Evolutionary conservation across 2,888 invertebrate genomes (phyloP), one percentile per base, ranked within the genome.

Genomic region (Eristalis tenax): DNA sequence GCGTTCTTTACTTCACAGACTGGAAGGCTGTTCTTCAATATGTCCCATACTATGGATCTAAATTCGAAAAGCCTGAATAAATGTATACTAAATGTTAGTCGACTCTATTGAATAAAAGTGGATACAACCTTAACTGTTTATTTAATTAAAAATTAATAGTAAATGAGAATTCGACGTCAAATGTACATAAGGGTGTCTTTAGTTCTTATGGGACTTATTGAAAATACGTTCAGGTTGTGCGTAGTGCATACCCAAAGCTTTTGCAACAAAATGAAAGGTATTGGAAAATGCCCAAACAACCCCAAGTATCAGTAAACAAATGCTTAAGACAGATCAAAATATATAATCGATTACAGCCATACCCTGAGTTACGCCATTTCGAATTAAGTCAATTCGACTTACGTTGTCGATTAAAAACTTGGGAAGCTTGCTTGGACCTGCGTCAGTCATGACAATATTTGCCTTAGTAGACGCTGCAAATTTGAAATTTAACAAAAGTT

Each of bases 41-140:
- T 92, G 93, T 97, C 88, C 97, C 97, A 26, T 96, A 94, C 93
- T 97, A 97, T 93, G 94, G 94, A 89, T 94, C 95, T 88, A 97
- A 97, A 93, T 97, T 95, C 92, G 93, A 94, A 56, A 93, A 94
- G 80, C 89, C 90, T 79, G 93, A 92, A 85, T 92, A 90, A 89
- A 88, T 32, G 32, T 32, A 32, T 40, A 73, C 40, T 22, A 56
- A 70, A 83, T 83, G 83, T 75, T 75, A 61, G 70, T 83, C 66
- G 57, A 70, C 56, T 40, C 35, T 75, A 4, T 66, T 66, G 26
- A 86, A 86, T 78, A 83, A 83, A 79, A 43, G 83, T 63, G 68
- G 59, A 68, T 13, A 63, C 43, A 61, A 32, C n/a, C 15, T 61
- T 22, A 23, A 4, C 11, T 61, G 22, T 22, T 28, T n/a, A 15